A percentile compares a stretch with the other conserved stretches of the same genome.
These are phyloP conservation scores for Craseonycteris thonglongyai DNA, from an alignment of 2,113 vertebrate species.

Conservation along the genomic window DNA sequence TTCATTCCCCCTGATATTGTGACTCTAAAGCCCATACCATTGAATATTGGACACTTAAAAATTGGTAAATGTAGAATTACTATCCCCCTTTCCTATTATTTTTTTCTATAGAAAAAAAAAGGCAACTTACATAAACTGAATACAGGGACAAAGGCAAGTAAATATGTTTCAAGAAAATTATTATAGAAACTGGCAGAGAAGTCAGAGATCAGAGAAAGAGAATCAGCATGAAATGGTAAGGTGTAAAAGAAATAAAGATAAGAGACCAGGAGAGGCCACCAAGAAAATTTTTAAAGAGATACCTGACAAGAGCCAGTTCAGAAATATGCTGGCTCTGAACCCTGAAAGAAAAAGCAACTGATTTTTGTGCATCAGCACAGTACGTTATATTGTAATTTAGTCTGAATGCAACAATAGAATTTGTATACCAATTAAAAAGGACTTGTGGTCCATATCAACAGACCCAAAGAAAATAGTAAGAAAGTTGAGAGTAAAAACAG, in stretches of 20 bases:
- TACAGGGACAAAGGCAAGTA: neutral
- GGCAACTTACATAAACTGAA: neutral
- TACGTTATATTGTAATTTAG: neutral
- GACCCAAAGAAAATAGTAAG: neutral
- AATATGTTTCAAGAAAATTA: conserved; percentile 6
- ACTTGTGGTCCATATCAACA: neutral
- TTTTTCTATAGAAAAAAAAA: neutral
- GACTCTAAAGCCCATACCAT: neutral
- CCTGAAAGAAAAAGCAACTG: neutral
- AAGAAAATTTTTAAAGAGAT: neutral
- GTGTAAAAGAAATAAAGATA: neutral
- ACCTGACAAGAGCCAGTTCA: neutral
- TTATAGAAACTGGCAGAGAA: neutral
- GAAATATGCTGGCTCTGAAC: neutral
- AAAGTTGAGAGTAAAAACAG: neutral
- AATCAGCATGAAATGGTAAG: neutral
- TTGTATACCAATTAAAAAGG: neutral
- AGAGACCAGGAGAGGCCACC: neutral
- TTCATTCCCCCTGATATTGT: conserved; percentile 76
- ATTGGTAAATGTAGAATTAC: neutral
- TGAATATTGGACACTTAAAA: neutral
- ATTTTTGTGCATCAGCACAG: neutral
- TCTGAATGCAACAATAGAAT: neutral
- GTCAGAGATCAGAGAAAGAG: neutral
- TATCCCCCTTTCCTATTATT: neutral